These are phyloP conservation scores for human (Homo sapiens) DNA, from an alignment of 2,113 vertebrate genomes.

Conservation along the genomic window GRCh38 chr19:28030001-28030500, in stretches of 20 bases:
- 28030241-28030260: not conserved
- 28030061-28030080: too few relatives aligned
- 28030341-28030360: too few relatives aligned
- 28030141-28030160: not conserved
- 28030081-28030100: not conserved
- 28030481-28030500: not conserved
- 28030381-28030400: too few relatives aligned
- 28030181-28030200: not conserved
- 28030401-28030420: too few relatives aligned
- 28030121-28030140: not conserved
- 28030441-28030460: not conserved
- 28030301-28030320: not conserved
- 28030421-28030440: too few relatives aligned
- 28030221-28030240: not conserved
- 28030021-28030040: not conserved
- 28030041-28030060: not conserved
- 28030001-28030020: not conserved
- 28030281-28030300: not conserved
- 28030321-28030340: not conserved
- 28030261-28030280: not conserved
- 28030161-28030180: not conserved
- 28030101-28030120: not conserved
- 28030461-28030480: not conserved
- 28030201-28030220: not conserved
- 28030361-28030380: too few relatives aligned